Conservation (phyloP, 1,140 invertebrate genomes). For the Tigriopus japonicus region DNA sequence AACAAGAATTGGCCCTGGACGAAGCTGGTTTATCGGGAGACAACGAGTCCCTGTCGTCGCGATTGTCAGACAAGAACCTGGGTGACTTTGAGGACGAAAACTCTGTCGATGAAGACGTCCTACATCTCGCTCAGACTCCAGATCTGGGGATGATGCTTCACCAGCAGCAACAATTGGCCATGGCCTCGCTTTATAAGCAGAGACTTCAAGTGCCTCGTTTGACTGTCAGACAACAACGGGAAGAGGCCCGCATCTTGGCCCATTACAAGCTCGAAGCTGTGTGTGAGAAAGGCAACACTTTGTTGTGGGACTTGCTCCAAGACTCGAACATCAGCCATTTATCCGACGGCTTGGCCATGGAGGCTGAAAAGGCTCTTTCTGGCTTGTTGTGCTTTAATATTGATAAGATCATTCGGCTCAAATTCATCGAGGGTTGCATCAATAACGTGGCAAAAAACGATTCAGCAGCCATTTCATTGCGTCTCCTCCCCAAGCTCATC, state of each 20-base stretch:
- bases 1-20: neutral
- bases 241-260: constrained; percentile 10
- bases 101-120: constrained; percentile 66
- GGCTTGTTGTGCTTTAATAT: constrained; percentile 73
- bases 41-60: constrained; percentile 55
- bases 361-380: constrained; percentile 75
- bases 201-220: constrained; percentile 15
- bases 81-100: constrained; percentile 86
- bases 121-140: constrained; percentile 44
- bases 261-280: constrained; percentile 42
- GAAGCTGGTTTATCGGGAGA: constrained; percentile 22
- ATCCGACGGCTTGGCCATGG: constrained; percentile 63
- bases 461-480: constrained; percentile 68
- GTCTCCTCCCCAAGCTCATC: constrained; percentile 69
- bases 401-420: constrained; percentile 64
- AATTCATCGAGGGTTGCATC: constrained; percentile 84
- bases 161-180: constrained; percentile 25
- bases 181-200: constrained; percentile 25
- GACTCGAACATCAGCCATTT: constrained; percentile 71
- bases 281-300: constrained; percentile 65
- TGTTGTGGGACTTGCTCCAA: constrained; percentile 82
- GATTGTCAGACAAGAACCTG: constrained; percentile 78
- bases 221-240: constrained; percentile 14
- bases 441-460: constrained; percentile 70
- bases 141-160: constrained; percentile 18